These are phyloP conservation scores for Cepaea nemoralis DNA, from an alignment of 1,140 invertebrate genomes.

Conservation along the genomic window DNA sequence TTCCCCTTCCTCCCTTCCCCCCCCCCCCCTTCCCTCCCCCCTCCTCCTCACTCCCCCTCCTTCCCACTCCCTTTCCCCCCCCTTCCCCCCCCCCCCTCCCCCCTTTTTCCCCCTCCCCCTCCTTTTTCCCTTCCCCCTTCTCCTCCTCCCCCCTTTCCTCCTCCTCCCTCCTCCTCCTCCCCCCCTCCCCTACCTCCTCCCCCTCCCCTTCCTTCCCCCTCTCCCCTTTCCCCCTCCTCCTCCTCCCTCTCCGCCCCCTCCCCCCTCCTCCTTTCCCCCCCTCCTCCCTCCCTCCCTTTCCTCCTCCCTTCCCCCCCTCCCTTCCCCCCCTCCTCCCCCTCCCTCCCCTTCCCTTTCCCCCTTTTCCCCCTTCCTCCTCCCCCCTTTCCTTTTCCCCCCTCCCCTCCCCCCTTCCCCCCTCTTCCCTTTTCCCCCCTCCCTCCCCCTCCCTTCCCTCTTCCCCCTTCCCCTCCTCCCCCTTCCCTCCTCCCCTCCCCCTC, in stretches of 20 bases:
- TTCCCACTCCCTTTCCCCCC: neutral
- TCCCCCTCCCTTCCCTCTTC: neutral
- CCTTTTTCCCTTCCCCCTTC: neutral
- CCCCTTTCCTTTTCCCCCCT: neutral
- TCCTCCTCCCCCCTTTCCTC: neutral
- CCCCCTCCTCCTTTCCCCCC: neutral
- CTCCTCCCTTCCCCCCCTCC: neutral
- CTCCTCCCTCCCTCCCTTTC: neutral
- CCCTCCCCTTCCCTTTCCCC: neutral
- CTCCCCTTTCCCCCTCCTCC: neutral
- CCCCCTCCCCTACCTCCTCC: constrained; percentile 73
- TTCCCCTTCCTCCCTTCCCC: neutral
- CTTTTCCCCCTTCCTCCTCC: neutral
- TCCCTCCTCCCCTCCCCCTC: too few relatives aligned
- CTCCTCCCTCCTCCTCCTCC: neutral
- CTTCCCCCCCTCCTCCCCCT: neutral
- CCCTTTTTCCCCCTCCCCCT: neutral
- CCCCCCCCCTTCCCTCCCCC: neutral
- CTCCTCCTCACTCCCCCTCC: neutral
- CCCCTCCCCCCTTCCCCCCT: neutral
- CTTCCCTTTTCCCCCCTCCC: neutral
- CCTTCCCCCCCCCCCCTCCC: neutral
- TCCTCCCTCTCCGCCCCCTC: neutral
- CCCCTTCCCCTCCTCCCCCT: too few relatives aligned
- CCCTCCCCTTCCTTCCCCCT: constrained; percentile 73